Conservation (phyloP, 2,113 vertebrate species). For the Eurystomus gularis region DNA sequence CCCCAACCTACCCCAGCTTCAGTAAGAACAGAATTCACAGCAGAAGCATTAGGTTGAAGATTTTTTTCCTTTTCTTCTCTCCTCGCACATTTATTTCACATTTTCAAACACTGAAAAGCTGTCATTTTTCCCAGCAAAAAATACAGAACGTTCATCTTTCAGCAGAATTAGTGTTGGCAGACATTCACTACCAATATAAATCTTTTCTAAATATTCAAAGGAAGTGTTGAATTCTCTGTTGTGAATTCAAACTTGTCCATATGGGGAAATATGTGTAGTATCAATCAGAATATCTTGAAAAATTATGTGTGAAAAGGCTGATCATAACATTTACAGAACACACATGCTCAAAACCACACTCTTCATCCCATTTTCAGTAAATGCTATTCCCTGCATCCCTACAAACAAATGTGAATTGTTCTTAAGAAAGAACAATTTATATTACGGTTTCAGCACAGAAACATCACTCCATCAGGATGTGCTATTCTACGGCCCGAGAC, state of each 20-base stretch:
- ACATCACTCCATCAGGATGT: not conserved
- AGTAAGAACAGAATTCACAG: not conserved
- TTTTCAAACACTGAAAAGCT: slow-evolving; percentile 40
- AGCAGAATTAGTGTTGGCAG: slow-evolving; percentile 52
- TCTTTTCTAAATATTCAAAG: slow-evolving; percentile 52
- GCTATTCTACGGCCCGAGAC: not conserved
- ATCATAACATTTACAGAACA: slow-evolving; percentile 69
- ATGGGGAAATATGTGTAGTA: slow-evolving; percentile 51
- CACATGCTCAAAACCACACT: slow-evolving; percentile 17
- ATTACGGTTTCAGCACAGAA: not conserved
- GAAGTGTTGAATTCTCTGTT: slow-evolving; percentile 48
- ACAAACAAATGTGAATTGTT: not conserved
- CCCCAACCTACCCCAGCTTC: not conserved
- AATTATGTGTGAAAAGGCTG: slow-evolving; percentile 60
- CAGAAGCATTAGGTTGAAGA: not conserved
- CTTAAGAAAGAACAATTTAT: not conserved
- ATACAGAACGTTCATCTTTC: not conserved
- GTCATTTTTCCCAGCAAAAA: slow-evolving; percentile 11
- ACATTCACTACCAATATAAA: slow-evolving; percentile 38
- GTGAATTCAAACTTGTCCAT: slow-evolving; percentile 58
- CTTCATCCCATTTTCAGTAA: slow-evolving; percentile 14
- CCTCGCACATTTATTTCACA: slow-evolving; percentile 20
- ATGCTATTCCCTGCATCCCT: not conserved
- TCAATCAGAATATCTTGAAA: slow-evolving; percentile 59
- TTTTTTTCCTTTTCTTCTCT: not conserved